phyloP scores from a whole-genome alignment of 2,888 invertebrate genomes.

The Trypoxylon attenuatum region DNA sequence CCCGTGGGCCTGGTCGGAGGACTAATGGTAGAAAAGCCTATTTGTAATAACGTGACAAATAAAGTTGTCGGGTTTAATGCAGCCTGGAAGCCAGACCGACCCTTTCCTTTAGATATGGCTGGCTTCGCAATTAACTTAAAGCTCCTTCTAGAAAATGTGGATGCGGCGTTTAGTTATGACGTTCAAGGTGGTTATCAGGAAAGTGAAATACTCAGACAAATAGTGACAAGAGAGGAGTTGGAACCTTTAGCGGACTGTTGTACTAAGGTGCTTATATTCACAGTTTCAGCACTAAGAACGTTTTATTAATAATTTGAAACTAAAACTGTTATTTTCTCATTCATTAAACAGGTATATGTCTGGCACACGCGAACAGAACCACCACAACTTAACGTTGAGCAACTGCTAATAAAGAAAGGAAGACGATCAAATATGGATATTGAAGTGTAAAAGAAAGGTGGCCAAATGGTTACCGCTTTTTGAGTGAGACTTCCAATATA shows the following conservation, averaged over 20 bases:
- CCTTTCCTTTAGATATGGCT: constrained; percentile 99
- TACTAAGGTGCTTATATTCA: constrained; percentile 79
- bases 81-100: constrained; percentile 92
- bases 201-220: constrained; percentile 86
- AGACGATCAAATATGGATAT: constrained; percentile 78
- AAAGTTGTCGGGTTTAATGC: constrained; percentile 81
- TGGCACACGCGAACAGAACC: constrained; percentile 99
- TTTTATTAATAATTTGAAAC: no score
- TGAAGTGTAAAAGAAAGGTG: constrained; percentile 76
- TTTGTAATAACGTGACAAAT: constrained; percentile 80
- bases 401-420: constrained; percentile 77
- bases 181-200: constrained; percentile 94
- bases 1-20: constrained; percentile 98
- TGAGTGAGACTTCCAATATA: no score
- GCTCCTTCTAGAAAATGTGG: constrained; percentile 82
- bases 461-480: no score
- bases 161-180: constrained; percentile 88
- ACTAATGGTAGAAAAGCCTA: constrained; percentile 92
- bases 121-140: constrained; percentile 93
- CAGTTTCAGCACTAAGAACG: neutral
- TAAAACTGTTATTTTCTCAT: no score
- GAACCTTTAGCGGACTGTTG: constrained; percentile 95
- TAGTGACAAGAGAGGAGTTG: constrained; percentile 84
- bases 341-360: constrained; percentile 94
- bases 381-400: constrained; percentile 85